Evolutionary conservation across 2,113 vertebrate species (phyloP).

Genomic region (Accipiter virgatus): DNA sequence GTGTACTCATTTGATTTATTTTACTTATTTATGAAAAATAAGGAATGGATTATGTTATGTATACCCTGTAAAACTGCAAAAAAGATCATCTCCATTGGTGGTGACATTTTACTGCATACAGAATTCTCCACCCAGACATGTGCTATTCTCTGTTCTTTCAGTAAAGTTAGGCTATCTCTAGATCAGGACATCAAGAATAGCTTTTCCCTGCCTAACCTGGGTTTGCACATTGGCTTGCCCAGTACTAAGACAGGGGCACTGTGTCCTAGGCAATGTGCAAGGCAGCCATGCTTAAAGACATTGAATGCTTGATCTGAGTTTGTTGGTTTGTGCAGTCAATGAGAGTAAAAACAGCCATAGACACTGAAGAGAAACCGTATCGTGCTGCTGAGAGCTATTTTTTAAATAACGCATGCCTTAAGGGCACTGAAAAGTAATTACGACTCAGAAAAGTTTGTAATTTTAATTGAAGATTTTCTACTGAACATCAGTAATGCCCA

Average conservation of each 20-base stretch:
- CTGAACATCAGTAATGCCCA: neutral
- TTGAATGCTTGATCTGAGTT: neutral
- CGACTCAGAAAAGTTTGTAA: neutral
- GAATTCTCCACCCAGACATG: neutral
- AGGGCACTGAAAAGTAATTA: neutral
- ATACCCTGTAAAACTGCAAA: neutral
- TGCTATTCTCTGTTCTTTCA: neutral
- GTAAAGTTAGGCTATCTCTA: neutral
- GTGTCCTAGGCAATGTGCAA: neutral
- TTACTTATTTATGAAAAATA: neutral
- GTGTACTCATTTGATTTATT: neutral
- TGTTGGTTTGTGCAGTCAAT: neutral
- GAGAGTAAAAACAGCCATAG: neutral
- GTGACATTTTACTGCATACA: neutral
- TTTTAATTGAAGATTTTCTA: neutral
- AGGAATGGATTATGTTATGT: neutral
- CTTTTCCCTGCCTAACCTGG: neutral
- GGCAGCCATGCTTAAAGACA: neutral
- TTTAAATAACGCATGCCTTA: neutral
- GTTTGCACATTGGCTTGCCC: neutral
- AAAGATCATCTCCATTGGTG: neutral
- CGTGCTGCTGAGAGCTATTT: neutral
- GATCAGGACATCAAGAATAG: neutral
- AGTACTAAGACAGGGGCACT: neutral
- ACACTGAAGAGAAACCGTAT: neutral